These are phyloP conservation scores for Seira sanloemensis DNA, from an alignment of 2,888 invertebrate species.

Conservation along the genomic window DNA sequence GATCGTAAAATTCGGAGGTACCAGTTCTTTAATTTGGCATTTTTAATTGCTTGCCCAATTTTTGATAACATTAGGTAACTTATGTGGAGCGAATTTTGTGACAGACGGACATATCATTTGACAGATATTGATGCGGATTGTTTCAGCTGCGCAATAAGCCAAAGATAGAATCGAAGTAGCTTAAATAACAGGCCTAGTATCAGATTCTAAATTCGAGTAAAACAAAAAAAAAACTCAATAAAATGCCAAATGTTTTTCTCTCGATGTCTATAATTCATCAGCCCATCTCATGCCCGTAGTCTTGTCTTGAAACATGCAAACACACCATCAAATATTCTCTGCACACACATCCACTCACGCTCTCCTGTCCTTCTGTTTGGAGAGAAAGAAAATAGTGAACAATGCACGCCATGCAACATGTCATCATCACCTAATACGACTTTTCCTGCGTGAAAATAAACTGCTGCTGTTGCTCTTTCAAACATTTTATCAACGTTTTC, in stretches of 20 bases:
- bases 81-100: too few species aligned
- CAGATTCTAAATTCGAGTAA: too few species aligned
- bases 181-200: too few species aligned
- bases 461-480: not conserved
- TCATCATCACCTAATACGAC: constrained; percentile 34
- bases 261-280: constrained; percentile 54
- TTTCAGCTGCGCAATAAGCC: too few species aligned
- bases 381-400: not conserved
- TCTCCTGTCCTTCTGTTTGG: constrained; percentile 4
- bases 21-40: too few species aligned
- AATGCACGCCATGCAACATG: constrained; percentile 31
- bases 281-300: constrained; percentile 8
- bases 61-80: too few species aligned
- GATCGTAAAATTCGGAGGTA: too few species aligned
- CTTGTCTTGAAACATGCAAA: constrained; percentile 53
- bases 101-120: too few species aligned
- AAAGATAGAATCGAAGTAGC: too few species aligned
- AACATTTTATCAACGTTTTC: not conserved
- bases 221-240: constrained; percentile 48
- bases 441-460: not conserved
- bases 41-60: too few species aligned
- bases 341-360: constrained; percentile 24
- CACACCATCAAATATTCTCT: constrained; percentile 52
- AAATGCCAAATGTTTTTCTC: constrained; percentile 61
- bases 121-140: too few species aligned